Conservation (phyloP, 2,797 vertebrate genomes). For the Syngnathus rostellatus region DNA sequence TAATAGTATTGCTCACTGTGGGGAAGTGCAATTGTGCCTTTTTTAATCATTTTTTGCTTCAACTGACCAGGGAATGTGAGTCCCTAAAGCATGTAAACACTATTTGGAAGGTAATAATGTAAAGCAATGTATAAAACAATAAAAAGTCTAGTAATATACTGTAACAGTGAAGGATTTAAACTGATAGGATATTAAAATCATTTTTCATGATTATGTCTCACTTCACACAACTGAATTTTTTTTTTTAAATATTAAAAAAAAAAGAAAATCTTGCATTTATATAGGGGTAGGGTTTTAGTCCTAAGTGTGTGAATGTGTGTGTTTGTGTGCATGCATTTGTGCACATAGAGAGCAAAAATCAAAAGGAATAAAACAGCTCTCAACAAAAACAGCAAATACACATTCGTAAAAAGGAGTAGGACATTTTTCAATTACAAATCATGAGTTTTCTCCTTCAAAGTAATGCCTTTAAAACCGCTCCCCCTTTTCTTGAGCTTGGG, state of each 20-base stretch:
- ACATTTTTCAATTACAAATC: no score
- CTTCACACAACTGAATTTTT: background rate
- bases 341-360: no score
- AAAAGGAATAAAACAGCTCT: no score
- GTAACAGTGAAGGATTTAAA: constrained; percentile 60
- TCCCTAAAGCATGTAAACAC: constrained; percentile 79
- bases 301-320: no score
- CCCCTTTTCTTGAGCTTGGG: no score
- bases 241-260: background rate
- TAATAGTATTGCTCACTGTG: constrained; percentile 71
- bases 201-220: constrained; percentile 47
- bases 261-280: background rate
- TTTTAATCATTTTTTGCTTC: constrained; percentile 67
- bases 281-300: no score
- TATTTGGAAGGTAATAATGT: constrained; percentile 67
- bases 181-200: constrained; percentile 61
- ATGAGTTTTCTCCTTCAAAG: no score
- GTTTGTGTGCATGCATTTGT: no score
- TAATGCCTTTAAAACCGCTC: background rate
- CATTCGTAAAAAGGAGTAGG: no score
- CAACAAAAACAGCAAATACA: no score
- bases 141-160: constrained; percentile 67
- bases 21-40: constrained; percentile 81
- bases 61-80: constrained; percentile 69
- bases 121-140: constrained; percentile 67